Conservation (phyloP, 2,797 vertebrate genomes). For the Acomys russatus region DNA sequence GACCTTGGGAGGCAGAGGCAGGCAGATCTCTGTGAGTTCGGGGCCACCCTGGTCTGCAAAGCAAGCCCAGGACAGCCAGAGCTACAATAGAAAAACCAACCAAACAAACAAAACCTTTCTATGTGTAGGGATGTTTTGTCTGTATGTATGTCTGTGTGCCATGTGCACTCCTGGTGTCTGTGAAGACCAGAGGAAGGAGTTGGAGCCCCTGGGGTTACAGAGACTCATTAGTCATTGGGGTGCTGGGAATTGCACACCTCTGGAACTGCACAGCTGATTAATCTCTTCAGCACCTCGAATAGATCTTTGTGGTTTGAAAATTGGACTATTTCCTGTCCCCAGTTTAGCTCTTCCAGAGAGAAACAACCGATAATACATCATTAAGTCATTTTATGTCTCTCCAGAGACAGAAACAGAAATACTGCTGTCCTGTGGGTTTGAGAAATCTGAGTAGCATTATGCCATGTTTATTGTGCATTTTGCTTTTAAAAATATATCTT, state of each 20-base stretch:
- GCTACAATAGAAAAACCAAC: no score
- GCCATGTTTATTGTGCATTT: neutral
- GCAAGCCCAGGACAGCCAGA: no score
- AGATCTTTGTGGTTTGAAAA: neutral
- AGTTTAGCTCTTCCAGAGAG: neutral
- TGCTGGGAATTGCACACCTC: neutral
- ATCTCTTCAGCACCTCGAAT: neutral
- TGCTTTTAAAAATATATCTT: conserved; percentile 16
- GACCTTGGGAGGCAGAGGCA: no score
- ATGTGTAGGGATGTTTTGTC: neutral
- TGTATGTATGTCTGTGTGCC: neutral
- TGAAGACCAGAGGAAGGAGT: neutral
- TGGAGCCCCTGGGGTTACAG: neutral
- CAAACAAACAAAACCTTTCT: no score
- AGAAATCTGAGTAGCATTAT: conserved; percentile 19
- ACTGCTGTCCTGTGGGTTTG: neutral
- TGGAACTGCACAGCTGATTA: neutral
- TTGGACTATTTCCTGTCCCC: neutral
- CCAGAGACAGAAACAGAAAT: neutral
- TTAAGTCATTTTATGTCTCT: conserved; percentile 3
- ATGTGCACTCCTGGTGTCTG: neutral
- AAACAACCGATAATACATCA: neutral
- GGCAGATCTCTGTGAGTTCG: no score
- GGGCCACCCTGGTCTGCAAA: no score
- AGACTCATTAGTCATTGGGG: neutral